Base-by-base conservation (phyloP, 2,113 vertebrate genomes). In the Gnathonemus echidnorhynchus region DNA sequence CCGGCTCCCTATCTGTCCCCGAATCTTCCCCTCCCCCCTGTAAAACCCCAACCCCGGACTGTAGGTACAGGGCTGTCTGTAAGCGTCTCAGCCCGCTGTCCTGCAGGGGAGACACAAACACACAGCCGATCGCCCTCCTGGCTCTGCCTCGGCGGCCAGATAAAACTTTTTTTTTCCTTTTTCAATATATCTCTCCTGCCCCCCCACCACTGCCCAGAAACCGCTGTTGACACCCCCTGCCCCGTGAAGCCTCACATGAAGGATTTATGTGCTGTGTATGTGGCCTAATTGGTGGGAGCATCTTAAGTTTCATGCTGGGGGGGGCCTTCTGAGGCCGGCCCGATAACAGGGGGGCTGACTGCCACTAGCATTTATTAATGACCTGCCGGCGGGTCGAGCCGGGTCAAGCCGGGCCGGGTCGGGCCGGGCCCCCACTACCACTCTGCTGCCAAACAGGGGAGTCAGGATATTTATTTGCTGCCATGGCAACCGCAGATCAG, bases 311-410 rank as follows among this genome's bases (percentile, higher is more conserved):
- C 93, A 93, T 92, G 90, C 93, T 90, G 89, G 92, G 92, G 87
- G 89, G 87, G 89, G 92, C 91, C 91, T 91, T 93, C 91, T 94
- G 92, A 93, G 92, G 87, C 92, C 90, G 92, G 92, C 93, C 92
- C 91, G 95, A 95, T 95, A 96, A 95, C 93, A 93, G 93, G 93
- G 92, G 7, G 77, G 92, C 91, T 94, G 91, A 92, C 91, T 93
- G 93, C 91, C 94, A 94, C 95, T 95, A 92, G 1, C 39, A 91
- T 94, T 93, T 93, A 96, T 95, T 94, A 95, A 94, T 93, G 94
- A 93, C 90, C 91, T 89, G 88, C 27, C 48, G 8, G 92, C 91
- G 91, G 93, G 90, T 66, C 62, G 9, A 10, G 62, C 62, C 58
- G 24, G 58, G 58, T n/a, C 24, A n/a, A n/a, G 86, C 80, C 46